Base-by-base conservation (phyloP, 2,113 vertebrate genomes). In the Choloepus hoffmanni region DNA sequence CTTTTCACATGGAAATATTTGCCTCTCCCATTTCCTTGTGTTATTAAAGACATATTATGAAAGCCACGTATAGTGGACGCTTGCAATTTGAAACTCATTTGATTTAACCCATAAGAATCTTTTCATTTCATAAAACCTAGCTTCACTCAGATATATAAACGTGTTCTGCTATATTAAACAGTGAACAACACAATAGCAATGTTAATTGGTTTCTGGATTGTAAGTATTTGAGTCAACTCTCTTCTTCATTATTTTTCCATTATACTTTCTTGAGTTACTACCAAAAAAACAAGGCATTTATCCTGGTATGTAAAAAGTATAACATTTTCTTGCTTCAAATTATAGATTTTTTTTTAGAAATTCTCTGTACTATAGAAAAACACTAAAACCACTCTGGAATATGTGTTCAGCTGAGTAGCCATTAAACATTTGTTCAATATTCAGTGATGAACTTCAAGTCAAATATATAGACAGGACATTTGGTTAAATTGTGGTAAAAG, bases 121-220 rank as follows among this genome's bases (percentile, higher is more conserved):
- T 96, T 93, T 84, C 40, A 95, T 90, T 96, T 96, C 62, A 87
- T 85, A 70, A 89, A 85, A 95, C 33, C 85, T 60, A 94, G 78
- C 45, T 85, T 96, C 72, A 36, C 40, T 81, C 45, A 50, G 60
- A 95, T 95, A 84, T 79, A 45, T 63, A 81, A 91, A 84, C 67
- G 36, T 60, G 1, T n/a, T 74, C 4, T 95, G 18, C 60, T 73
- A 3, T 87, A 63, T 90, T 84, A 90, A 85, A 78, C 43, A 82
- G 73, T 60, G n/a, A 94, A 85, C 43, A 85, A 85, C 3, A 70
- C 7, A 43, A 70, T 24, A 87, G 62, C 21, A 30, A 36, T 91
- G 24, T n/a, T 78, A 92, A 94, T 67, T 92, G 92, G 24, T 36
- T 93, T 83, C 67, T 48, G 24, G 50, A 85, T 15, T 86, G 2